Percentiles rank a stretch among this genome's conserved stretches.
Conservation (phyloP, 1,140 invertebrate genomes). For the Lutraria rhynchaena region DNA sequence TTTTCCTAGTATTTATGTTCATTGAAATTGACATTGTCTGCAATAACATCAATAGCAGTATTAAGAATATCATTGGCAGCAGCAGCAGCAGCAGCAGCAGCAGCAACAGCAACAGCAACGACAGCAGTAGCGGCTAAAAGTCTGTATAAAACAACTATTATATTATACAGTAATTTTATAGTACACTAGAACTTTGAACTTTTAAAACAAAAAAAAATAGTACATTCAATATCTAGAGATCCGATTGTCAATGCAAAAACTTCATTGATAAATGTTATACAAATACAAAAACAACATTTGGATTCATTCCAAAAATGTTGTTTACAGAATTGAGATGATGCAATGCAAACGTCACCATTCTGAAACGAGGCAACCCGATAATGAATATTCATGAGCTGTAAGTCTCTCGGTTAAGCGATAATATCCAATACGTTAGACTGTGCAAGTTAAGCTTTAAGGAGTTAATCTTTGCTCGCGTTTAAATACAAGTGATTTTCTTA, state of each 20-base stretch:
- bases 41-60: no score
- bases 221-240: not conserved
- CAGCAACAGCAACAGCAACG: no score
- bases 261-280: no score
- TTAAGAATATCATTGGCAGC: no score
- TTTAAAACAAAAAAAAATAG: not conserved
- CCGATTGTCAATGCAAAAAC: no score
- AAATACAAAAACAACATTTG: not conserved
- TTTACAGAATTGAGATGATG: constrained; percentile 18
- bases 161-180: not conserved
- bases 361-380: constrained; percentile 11
- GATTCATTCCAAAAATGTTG: not conserved
- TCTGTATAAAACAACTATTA: not conserved
- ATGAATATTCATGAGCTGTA: constrained; percentile 25
- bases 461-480: constrained; percentile 1
- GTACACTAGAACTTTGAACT: not conserved
- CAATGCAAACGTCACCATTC: constrained; percentile 46
- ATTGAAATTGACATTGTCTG: no score
- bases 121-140: not conserved
- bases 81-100: no score
- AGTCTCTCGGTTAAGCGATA: not conserved
- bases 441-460: constrained; percentile 14
- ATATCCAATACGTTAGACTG: not conserved
- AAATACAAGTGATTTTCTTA: not conserved
- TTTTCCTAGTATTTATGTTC: no score